Evolutionary conservation across 2,113 vertebrate genomes (phyloP), one percentile per base, ranked within the genome.

Genomic region (Calonectris borealis): DNA sequence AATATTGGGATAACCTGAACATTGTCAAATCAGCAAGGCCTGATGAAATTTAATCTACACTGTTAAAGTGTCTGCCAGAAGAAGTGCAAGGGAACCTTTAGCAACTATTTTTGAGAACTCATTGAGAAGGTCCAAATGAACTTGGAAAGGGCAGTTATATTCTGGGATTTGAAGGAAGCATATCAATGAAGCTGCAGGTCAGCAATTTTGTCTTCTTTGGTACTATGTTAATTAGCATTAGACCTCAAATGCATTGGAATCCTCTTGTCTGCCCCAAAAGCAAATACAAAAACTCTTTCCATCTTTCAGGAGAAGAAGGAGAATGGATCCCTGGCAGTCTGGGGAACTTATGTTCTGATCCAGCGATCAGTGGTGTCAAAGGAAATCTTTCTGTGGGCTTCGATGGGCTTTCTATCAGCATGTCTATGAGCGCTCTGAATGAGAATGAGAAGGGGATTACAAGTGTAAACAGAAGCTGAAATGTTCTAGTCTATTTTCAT

Each of bases 401-500:
- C 14, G 1, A 31, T 55, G 60, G 64, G 16, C 11, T 88, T 94
- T 48, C 48, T 34, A n/a, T 81, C 76, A 78, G 48, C 38, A 26
- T 34, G 36, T 54, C 48, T 54, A 5, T 32, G 16, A 93, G 36
- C 48, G 49, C 14, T 95, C 38, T 88, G 94, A 92, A 93, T 93
- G 36, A 75, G 27, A 97, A 95, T 92, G 34, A 89, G 92, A 68
- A 86, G 36, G 10, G 72, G 83, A 91, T 96, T 96, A 95, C 1
- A 10, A 91, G 11, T 69, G 68, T 89, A 96, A 96, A 96, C 72
- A 96, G 80, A 92, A 88, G 48, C 80, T 88, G 88, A 90, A 89
- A 96, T 82, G 5, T 88, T 94, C 82, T 77, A 84, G 68, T 92
- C 72, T 88, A n/a, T 95, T 97, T 96, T 93, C 52, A 64, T 57